Evolutionary conservation across 1,140 invertebrate species (phyloP).

Genomic region (Polypedilum vanderplanki): DNA sequence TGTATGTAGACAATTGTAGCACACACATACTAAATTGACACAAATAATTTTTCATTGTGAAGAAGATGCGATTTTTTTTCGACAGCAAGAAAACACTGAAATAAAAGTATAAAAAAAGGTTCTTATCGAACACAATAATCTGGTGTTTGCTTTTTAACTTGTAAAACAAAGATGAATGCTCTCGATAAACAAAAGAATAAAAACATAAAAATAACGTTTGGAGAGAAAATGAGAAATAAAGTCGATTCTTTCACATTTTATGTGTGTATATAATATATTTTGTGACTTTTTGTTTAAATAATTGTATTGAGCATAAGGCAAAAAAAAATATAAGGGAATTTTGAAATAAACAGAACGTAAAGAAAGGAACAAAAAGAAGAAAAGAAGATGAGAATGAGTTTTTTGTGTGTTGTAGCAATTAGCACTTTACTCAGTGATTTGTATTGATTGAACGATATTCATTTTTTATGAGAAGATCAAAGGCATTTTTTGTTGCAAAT

Average conservation of each 20-base stretch:
- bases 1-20: background rate
- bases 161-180: slow-evolving; percentile 27
- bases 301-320: too few relatives aligned
- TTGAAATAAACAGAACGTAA: too few relatives aligned
- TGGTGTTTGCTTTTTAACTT: slow-evolving; percentile 7
- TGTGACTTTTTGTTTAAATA: too few relatives aligned
- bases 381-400: too few relatives aligned
- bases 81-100: background rate
- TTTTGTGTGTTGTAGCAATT: too few relatives aligned
- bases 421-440: too few relatives aligned
- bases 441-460: too few relatives aligned
- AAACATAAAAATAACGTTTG: background rate
- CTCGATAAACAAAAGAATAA: background rate
- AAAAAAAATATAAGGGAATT: too few relatives aligned
- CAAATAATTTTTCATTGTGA: background rate
- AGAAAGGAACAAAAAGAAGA: too few relatives aligned
- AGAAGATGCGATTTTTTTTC: background rate
- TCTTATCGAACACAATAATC: slow-evolving; percentile 6
- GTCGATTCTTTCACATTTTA: background rate
- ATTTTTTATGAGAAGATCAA: too few relatives aligned
- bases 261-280: too few relatives aligned
- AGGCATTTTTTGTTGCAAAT: too few relatives aligned
- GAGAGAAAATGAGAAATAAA: background rate
- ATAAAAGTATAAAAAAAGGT: background rate
- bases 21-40: background rate